phyloP scores from a whole-genome alignment of 2,888 invertebrate genomes.

The Aphidoletes aphidimyza region DNA sequence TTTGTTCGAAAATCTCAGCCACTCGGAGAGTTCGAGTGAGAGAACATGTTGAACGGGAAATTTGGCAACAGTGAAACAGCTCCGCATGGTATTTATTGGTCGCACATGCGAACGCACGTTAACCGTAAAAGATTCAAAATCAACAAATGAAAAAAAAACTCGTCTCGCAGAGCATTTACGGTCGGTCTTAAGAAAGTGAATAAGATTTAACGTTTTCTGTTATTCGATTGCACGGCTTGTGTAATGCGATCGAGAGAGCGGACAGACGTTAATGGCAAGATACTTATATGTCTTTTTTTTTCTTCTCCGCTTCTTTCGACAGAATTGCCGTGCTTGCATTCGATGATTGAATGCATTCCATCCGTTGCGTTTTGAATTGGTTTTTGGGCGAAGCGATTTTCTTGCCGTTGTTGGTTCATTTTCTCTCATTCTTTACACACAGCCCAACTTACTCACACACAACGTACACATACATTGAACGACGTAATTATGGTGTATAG shows the following conservation, averaged over 20 bases:
- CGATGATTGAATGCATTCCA: conserved; percentile 47
- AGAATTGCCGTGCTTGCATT: conserved; percentile 43
- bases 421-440: neutral
- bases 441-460: neutral
- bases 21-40: neutral
- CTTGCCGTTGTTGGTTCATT: neutral
- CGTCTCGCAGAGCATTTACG: conserved; percentile 16
- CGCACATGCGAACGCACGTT: neutral
- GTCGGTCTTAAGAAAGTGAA: conserved; percentile 14
- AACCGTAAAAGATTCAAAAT: neutral
- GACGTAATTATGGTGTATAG: neutral
- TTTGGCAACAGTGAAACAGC: neutral
- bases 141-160: neutral
- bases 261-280: neutral
- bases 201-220: conserved; percentile 34
- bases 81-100: conserved; percentile 14
- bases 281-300: neutral
- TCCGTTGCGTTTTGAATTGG: neutral
- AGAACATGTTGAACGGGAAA: neutral
- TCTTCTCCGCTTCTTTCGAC: neutral
- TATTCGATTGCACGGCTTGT: too few species aligned
- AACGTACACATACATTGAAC: neutral
- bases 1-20: conserved; percentile 18
- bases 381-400: conserved; percentile 15
- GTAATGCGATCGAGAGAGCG: neutral